These are phyloP conservation scores for Apamea crenata DNA, from an alignment of 2,888 invertebrate genomes.

Conservation along the genomic window DNA sequence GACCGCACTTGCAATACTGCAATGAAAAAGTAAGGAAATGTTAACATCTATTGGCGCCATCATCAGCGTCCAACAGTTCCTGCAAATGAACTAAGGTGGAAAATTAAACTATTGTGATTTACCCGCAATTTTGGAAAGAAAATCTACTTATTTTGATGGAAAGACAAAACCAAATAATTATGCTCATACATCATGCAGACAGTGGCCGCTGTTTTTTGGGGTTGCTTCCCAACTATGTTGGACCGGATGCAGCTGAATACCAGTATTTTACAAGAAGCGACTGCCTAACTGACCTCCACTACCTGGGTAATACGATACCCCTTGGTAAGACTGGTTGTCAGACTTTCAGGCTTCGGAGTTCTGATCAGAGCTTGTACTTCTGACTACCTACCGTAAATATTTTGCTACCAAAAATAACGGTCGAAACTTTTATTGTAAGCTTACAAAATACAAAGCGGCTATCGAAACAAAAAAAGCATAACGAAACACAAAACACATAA, in stretches of 20 bases:
- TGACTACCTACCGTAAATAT: not conserved
- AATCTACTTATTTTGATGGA: not conserved
- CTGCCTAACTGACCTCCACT: not conserved
- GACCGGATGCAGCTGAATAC: not conserved
- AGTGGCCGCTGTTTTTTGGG: not conserved
- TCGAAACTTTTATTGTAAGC: not conserved
- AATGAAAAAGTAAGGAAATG: constrained; percentile 22
- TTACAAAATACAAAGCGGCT: not conserved
- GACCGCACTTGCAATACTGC: constrained; percentile 70
- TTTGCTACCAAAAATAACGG: not conserved
- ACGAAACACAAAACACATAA: not conserved
- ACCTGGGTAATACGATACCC: not conserved
- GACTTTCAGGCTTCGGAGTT: not conserved
- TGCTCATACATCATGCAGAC: not conserved
- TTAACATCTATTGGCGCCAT: no score
- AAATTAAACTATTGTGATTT: not conserved
- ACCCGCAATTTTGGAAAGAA: not conserved
- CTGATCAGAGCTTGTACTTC: not conserved
- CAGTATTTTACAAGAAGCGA: not conserved
- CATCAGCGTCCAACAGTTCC: no score
- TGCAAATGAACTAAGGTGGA: not conserved
- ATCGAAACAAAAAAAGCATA: not conserved
- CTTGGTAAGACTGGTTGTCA: not conserved
- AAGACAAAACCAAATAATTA: not conserved
- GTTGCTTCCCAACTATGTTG: not conserved